Percentiles rank a stretch among this genome's conserved stretches.
Evolutionary conservation across 2,797 vertebrate species (phyloP).

Genomic region (Scomberomorus guttatus): DNA sequence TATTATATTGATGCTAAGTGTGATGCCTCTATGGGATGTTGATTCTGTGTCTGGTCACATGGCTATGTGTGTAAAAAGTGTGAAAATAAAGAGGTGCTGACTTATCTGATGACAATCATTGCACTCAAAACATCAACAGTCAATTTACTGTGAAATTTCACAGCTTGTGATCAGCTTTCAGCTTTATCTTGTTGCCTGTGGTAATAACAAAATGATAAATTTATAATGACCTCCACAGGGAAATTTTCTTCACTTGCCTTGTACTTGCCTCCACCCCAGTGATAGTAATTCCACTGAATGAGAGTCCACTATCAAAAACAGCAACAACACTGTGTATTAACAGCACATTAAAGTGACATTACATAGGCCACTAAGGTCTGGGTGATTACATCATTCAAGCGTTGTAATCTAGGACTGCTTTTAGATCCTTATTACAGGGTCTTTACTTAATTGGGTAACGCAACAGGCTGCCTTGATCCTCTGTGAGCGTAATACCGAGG

Average conservation of each 20-base stretch:
- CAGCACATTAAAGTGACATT: slow-evolving; percentile 29
- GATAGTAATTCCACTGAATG: slow-evolving; percentile 11
- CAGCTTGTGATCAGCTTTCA: slow-evolving; percentile 20
- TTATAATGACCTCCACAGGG: slow-evolving; percentile 26
- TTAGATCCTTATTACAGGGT: slow-evolving; percentile 51
- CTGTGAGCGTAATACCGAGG: slow-evolving; percentile 37
- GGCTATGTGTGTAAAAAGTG: neutral
- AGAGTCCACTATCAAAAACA: slow-evolving; percentile 11
- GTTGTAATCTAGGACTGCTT: slow-evolving; percentile 44
- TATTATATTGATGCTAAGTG: too few relatives aligned
- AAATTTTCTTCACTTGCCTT: neutral
- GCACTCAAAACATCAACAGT: neutral
- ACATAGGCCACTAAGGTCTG: slow-evolving; percentile 5
- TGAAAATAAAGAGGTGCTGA: neutral
- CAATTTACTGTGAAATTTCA: slow-evolving; percentile 1
- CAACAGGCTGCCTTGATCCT: slow-evolving; percentile 47
- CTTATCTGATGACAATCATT: neutral
- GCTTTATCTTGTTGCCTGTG: neutral
- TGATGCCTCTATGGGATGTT: neutral
- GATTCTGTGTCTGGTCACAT: neutral
- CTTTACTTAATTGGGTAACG: slow-evolving; percentile 52
- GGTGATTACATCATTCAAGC: slow-evolving; percentile 38
- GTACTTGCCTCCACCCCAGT: neutral
- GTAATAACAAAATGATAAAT: slow-evolving; percentile 11
- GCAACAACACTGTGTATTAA: slow-evolving; percentile 28